A percentile compares a stretch with the other conserved stretches of the same genome.
Conservation (phyloP, 2,888 invertebrate genomes). For the Lepas anatifera region DNA sequence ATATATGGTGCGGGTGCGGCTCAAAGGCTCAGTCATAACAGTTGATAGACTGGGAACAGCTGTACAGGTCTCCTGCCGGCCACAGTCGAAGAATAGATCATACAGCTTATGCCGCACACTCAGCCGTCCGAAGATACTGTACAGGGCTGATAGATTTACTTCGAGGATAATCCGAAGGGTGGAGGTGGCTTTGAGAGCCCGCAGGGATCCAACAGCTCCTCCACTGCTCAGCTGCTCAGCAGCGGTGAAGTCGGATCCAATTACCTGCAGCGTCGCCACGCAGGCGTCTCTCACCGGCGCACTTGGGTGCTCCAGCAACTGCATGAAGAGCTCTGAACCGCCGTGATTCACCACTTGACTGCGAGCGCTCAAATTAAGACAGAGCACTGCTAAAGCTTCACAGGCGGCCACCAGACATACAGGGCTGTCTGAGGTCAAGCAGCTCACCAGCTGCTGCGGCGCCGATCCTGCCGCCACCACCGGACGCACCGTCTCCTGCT, state of each 20-base stretch:
- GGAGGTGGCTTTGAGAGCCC: background rate
- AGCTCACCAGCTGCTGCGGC: background rate
- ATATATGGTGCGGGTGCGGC: too few relatives aligned
- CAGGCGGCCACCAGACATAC: background rate
- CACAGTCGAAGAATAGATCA: conserved; percentile 10
- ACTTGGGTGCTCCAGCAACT: background rate
- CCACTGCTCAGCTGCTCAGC: background rate
- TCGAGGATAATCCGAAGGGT: background rate
- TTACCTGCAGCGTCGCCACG: background rate
- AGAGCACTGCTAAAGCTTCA: background rate
- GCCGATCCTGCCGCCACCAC: background rate
- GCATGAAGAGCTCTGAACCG: background rate
- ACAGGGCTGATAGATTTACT: background rate
- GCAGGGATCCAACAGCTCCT: background rate
- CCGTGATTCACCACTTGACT: background rate
- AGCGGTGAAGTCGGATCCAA: background rate
- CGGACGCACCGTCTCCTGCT: background rate
- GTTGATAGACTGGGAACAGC: background rate
- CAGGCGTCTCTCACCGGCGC: background rate
- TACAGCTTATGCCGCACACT: background rate
- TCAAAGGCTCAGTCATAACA: background rate
- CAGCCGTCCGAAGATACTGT: background rate
- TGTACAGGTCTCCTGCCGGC: background rate
- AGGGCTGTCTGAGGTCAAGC: background rate
- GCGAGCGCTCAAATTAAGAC: background rate